Conservation (phyloP, 2,888 invertebrate genomes). For the Tryphoninae sp. region DNA sequence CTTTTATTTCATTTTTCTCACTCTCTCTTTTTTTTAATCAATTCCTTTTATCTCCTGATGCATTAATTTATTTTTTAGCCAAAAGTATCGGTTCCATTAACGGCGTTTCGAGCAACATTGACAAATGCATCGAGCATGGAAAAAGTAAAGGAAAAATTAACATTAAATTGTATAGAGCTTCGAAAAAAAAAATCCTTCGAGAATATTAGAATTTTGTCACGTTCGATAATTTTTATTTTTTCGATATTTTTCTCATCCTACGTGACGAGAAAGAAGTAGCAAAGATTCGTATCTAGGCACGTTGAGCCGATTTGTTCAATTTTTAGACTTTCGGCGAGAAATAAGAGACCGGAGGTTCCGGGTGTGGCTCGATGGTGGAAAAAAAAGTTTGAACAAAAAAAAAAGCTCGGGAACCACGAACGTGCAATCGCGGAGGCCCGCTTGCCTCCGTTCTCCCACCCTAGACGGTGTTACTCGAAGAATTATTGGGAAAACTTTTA, state of each 20-base stretch:
- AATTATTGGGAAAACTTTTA: slow-evolving; percentile 62
- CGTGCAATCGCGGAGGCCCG: slow-evolving; percentile 30
- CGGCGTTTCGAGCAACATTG: too few species aligned
- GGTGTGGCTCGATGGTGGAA: background rate
- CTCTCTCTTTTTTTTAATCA: background rate
- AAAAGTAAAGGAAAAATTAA: too few species aligned
- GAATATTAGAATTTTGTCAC: background rate
- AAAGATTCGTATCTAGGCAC: slow-evolving; percentile 12
- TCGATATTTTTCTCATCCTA: background rate
- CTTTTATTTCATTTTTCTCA: slow-evolving; percentile 26
- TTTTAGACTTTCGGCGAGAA: slow-evolving; percentile 63
- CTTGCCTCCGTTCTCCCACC: slow-evolving; percentile 2
- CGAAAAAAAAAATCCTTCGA: too few species aligned
- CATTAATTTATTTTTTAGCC: too few species aligned
- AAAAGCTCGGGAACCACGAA: slow-evolving; percentile 21
- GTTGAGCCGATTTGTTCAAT: slow-evolving; percentile 48
- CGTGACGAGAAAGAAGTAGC: slow-evolving; percentile 8
- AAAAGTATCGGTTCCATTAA: too few species aligned
- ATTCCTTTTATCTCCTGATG: too few species aligned
- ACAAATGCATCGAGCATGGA: too few species aligned
- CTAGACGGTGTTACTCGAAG: slow-evolving; percentile 44
- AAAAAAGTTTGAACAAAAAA: slow-evolving; percentile 19
- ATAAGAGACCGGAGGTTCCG: slow-evolving; percentile 32
- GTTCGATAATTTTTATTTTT: background rate
- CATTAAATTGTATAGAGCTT: too few species aligned